Evolutionary conservation across 2,113 vertebrate genomes (phyloP).

Genomic region (Myanophis thanlyinensis): DNA sequence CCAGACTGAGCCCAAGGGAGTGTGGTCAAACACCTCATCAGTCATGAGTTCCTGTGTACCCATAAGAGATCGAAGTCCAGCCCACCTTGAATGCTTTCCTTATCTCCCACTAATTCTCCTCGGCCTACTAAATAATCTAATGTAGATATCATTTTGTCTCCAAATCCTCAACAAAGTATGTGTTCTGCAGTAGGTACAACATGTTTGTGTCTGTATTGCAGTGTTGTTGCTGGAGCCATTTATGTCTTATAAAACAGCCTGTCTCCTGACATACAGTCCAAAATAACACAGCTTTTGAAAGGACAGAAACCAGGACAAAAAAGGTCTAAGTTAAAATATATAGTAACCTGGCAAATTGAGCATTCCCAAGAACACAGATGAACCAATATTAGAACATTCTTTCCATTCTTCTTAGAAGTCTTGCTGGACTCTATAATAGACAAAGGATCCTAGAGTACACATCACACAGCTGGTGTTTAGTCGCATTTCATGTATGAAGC

Average conservation of each 20-base stretch:
- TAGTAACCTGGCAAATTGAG: neutral
- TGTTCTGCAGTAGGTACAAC: neutral
- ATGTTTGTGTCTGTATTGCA: neutral
- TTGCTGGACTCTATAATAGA: neutral
- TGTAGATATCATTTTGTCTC: neutral
- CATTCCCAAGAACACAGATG: constrained; percentile 7
- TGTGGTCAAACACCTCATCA: neutral
- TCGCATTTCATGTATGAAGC: neutral
- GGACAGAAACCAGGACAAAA: neutral
- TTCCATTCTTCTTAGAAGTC: neutral
- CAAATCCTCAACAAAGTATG: neutral
- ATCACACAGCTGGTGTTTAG: neutral
- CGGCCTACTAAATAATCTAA: neutral
- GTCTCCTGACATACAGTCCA: neutral
- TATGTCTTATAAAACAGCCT: neutral
- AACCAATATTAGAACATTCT: constrained; percentile 12
- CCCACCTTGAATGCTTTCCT: neutral
- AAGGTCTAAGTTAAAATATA: neutral
- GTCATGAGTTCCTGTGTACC: neutral
- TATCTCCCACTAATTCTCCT: neutral
- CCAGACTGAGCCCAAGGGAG: neutral
- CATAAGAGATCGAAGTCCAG: neutral
- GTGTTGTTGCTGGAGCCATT: neutral
- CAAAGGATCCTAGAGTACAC: neutral
- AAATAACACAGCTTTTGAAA: constrained; percentile 19